Evolutionary conservation across 1,140 invertebrate genomes (phyloP), one percentile per base, ranked within the genome.

Genomic region (Panagrolaimus sp.): DNA sequence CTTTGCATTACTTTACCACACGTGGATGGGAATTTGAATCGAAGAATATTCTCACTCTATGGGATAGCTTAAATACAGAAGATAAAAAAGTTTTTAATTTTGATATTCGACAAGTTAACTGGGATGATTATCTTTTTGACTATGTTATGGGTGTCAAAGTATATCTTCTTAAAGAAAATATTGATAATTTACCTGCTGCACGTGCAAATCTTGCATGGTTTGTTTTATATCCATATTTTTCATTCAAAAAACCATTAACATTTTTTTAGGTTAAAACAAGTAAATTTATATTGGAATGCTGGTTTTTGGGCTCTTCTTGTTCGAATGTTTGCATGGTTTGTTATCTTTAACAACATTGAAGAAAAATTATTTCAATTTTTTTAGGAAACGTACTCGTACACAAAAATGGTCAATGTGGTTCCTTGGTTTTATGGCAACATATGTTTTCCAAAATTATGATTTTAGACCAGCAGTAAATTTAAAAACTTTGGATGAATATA

Each of bases 71-170:
- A 47, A 67, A 57, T 38, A 57, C 73, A 9, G 76, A 83, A 47
- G 81, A 81, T 65, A 64, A 79, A 67, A 72, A 74, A 72, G 81
- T 70, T 5, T 82, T 74, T 64, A 80, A 82, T 67, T 83, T 82
- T 47, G 80, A 82, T 64, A 65, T 82, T 27, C 74, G 81, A 9
- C 74, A 81, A 71, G 48, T 82, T 0, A 51, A 82, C 38, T 82
- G 80, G 80, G 78, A 81, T 45, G 46, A 66, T 4, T 82, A 82
- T 67, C 64, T 82, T 14, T 83, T 78, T 48, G 80, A 82, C 65
- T 82, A 82, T 68, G 53, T 81, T 9, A 83, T 82, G 76, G 80
- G 80, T 27, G 69, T 82, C 31, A 82, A 83, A 47, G 72, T 72
- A 9, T 82, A 76, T 66, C 25, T 82, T n/a, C 48, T 82, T 13